Evolutionary conservation across 2,113 vertebrate genomes (phyloP).

Genomic region (Xiphias gladius): DNA sequence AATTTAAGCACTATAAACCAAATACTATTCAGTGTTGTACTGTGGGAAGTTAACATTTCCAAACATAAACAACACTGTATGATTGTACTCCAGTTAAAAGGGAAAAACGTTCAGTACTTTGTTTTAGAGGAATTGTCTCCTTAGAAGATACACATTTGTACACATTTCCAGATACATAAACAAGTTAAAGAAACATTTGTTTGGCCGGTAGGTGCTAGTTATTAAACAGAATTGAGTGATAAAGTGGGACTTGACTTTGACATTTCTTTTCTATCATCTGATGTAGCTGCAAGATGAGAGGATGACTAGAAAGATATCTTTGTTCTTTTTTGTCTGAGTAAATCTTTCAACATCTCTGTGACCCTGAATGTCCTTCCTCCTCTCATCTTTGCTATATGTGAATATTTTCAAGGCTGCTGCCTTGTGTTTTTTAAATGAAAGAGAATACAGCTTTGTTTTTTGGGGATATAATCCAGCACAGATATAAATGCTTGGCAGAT

Average conservation of each 20-base stretch:
- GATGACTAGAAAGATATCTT: not conserved
- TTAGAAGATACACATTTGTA: not conserved
- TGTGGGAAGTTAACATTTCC: no score
- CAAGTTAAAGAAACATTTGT: not conserved
- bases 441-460: constrained; percentile 20
- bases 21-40: no score
- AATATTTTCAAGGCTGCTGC: constrained; percentile 44
- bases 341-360: constrained; percentile 11
- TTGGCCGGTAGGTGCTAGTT: not conserved
- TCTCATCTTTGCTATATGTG: constrained; percentile 14
- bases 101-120: not conserved
- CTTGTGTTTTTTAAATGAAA: constrained; percentile 52
- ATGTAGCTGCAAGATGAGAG: not conserved
- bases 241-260: not conserved
- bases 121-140: not conserved
- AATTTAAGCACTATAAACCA: no score
- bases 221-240: not conserved
- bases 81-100: not conserved
- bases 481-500: constrained; percentile 28
- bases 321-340: no score
- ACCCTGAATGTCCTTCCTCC: constrained; percentile 14
- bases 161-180: not conserved
- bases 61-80: not conserved
- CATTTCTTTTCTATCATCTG: constrained; percentile 15
- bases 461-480: constrained; percentile 26